Base-by-base conservation (phyloP, 2,888 invertebrate species). In the Caenorhabditis zanzibari region DNA sequence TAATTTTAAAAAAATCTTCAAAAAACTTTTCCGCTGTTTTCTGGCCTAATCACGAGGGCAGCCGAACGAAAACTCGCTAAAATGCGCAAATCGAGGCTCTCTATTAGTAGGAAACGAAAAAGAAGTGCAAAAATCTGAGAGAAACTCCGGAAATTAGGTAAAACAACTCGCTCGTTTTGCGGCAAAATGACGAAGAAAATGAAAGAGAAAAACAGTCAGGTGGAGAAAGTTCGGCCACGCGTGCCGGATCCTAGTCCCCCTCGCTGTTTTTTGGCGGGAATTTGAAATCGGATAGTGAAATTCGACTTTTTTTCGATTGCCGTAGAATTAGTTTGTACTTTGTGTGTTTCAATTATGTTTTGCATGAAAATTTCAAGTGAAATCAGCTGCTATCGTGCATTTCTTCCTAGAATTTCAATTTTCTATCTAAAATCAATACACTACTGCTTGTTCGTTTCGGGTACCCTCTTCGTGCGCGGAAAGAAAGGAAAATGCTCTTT, bases 351-450 rank as follows among this genome's bases (percentile, higher is more conserved):
- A n/a, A n/a, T 47, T n/a, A 7, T 2, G 3, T 49, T 49, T n/a
- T 49, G 6, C 19, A 5, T 22, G n/a, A 2, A 49, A 19, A 9
- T 49, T 22, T 49, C 49, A n/a, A n/a, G n/a, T n/a, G n/a, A n/a
- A n/a, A n/a, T n/a, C n/a, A n/a, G n/a, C n/a, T n/a, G n/a, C n/a
- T n/a, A n/a, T n/a, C n/a, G n/a, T n/a, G n/a, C n/a, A n/a, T n/a
- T n/a, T n/a, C 63, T 26, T 7, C 24, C 7, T 16, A 19, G 28
- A 24, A 38, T 74, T 72, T 75, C 56, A 47, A 66, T 66, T 66
- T 76, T 61, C 76, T 44, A 58, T 49, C 22, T 28, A 54, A 47
- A 76, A 76, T 76, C 76, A 69, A 76, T 76, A 76, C 41, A 59
- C 59, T 52, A 28, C 52, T 38, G 38, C 38, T 12, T 38, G 4